Evolutionary conservation across 92 coral and sea anemone genomes (phyloP), one percentile per base, ranked within the genome.

Genomic region (Actinostola sp.): DNA sequence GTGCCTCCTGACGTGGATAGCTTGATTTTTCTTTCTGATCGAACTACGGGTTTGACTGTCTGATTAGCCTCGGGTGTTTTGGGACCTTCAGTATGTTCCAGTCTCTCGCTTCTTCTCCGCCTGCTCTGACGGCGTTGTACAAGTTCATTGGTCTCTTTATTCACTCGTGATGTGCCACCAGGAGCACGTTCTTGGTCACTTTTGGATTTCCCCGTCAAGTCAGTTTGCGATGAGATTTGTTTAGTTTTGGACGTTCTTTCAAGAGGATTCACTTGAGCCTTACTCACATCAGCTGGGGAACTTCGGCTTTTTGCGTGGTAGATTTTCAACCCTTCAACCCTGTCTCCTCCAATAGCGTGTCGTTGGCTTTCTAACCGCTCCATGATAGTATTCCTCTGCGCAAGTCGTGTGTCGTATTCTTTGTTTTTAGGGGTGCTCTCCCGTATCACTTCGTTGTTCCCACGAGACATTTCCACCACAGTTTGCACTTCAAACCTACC

Each of bases 221-320:
- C 97, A 55, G 88, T 92, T 30, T 91, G 97, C 13, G 92, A 83
- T 2, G 86, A 26, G 10, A 82, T 62, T 35, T 80, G 84, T 21
- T 84, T 74, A 36, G 46, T 73, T 23, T 21, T 57, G 7, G 77
- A 13, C 0, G 17, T 27, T 15, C 73, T 87, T 6, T 80, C 87
- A 33, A 71, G 76, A 11, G 62, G 61, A 30, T 62, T 71, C 34
- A 25, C 30, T 52, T 49, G 79, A 28, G 75, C 67, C 33, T 74
- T 72, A 41, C 55, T 75, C 1, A 67, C 76, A 19, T 83, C 97
- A 26, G 75, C 88, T 2, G 97, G 97, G 7, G 89, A 79, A 67
- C 97, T 91, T 5, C 97, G 81, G 60, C 97, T 91, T 63, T 91
- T 91, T 11, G 92, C 89, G 66, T 91, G 97, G 71, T 83, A 91